Evolutionary conservation across 1,140 invertebrate species (phyloP), one percentile per base, ranked within the genome.

Genomic region (Drosophila watanabei): DNA sequence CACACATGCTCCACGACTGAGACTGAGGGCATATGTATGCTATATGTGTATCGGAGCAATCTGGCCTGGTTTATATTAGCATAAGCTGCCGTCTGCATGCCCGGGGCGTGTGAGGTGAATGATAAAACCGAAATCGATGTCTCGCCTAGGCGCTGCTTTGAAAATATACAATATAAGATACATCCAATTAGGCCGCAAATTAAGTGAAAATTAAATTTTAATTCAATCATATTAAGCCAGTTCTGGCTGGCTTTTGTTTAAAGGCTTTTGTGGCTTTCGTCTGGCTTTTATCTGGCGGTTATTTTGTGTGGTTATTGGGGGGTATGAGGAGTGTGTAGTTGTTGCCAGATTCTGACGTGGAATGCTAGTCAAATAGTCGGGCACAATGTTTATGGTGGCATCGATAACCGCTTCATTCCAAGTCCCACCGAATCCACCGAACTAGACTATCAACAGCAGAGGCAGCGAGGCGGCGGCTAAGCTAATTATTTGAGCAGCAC

Each of bases 401-500:
- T 33, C 49, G 54, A 73, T 73, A 73, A 75, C 70, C 54, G 68
- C 70, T 61, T 60, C 16, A 35, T 24, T 52, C 68, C 41, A 5
- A 43, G 60, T 37, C 18, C 32, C 14, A 61, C 43, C 37, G 51
- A 51, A 49, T 28, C 8, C 46, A 16, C 30, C 14, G 3, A 30
- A 18, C 28, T 18, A 7, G 13, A 46, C 20, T 73, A 72, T 52
- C 48, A 52, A 68, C 64, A 56, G 56, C 56, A 39, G 32, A 39
- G 16, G 16, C n/a, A 54, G n/a, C 11, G 18, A 16, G 51, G 49
- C 32, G 51, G 30, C 54, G 14, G 35, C 54, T 57, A n/a, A 57
- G 54, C 83, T 86, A 87, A 87, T 87, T 87, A 82, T 75, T 86
- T 57, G 66, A 30, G 37, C 71, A 75, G 46, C 75, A 80, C 76